A percentile compares a stretch with the other conserved stretches of the same genome.
phyloP scores from a whole-genome alignment of 2,888 invertebrate genomes.

The Glyphotaelius pellucidus region DNA sequence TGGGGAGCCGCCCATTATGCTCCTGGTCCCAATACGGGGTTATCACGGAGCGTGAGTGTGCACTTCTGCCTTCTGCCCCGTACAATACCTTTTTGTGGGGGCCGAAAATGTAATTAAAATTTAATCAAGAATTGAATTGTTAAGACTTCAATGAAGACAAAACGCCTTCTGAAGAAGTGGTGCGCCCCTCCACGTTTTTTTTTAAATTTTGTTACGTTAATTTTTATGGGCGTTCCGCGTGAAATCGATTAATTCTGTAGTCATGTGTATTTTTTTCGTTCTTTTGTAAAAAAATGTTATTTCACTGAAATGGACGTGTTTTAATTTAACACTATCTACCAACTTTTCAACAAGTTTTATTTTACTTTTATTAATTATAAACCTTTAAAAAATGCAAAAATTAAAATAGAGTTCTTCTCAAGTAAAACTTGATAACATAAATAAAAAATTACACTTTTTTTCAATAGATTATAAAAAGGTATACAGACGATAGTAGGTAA shows the following conservation, averaged over 20 bases:
- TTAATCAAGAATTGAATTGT: slow-evolving; percentile 64
- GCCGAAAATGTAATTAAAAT: slow-evolving; percentile 65
- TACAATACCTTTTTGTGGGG: slow-evolving; percentile 64
- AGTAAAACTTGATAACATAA: too few species aligned
- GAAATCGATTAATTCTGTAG: slow-evolving; percentile 4
- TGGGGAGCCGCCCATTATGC: slow-evolving; percentile 2
- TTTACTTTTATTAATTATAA: too few species aligned
- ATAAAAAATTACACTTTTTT: too few species aligned
- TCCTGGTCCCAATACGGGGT: slow-evolving; percentile 37
- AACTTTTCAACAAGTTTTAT: too few species aligned
- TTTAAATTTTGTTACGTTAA: slow-evolving; percentile 44
- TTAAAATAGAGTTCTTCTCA: too few species aligned
- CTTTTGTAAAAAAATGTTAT: slow-evolving; percentile 13
- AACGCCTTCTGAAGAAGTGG: slow-evolving; percentile 57
- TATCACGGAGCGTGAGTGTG: slow-evolving; percentile 63
- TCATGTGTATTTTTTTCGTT: slow-evolving; percentile 4
- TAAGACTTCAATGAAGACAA: slow-evolving; percentile 62
- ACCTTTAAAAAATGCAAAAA: too few species aligned
- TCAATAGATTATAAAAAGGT: not conserved
- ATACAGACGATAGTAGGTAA: not conserved
- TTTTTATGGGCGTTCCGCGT: slow-evolving; percentile 35
- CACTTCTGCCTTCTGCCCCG: slow-evolving; percentile 62
- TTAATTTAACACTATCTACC: not conserved
- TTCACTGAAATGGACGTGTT: not conserved
- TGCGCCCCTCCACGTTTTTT: slow-evolving; percentile 38